Conservation (phyloP, 1,140 invertebrate species). For the Plectrocnemia conspersa region DNA sequence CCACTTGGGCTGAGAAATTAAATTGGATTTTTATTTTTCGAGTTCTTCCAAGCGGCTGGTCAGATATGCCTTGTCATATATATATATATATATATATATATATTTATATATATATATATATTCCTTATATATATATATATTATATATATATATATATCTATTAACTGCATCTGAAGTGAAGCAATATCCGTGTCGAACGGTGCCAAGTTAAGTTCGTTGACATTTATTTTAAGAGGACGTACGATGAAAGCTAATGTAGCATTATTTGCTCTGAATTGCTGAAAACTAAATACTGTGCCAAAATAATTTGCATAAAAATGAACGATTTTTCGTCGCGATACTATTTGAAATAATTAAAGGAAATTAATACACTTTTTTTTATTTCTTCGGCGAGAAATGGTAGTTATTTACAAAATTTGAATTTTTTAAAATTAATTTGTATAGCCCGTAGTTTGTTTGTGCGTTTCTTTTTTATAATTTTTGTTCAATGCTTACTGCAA, state of each 20-base stretch:
- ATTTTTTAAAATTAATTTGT: no score
- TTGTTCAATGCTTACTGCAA: no score
- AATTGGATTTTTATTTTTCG: constrained; percentile 7
- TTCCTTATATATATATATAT: no score
- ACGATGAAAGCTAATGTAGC: constrained; percentile 37
- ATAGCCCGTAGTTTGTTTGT: no score
- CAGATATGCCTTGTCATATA: constrained; percentile 31
- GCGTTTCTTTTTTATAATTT: no score
- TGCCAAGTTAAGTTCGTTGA: constrained; percentile 33
- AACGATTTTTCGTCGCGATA: no score
- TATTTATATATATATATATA: no score
- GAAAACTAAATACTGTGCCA: constrained; percentile 18
- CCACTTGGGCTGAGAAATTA: no score
- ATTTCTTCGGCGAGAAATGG: no score
- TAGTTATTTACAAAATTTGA: no score
- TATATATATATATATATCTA: constrained; percentile 38
- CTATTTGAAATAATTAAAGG: no score
- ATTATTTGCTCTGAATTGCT: constrained; percentile 37
- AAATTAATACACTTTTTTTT: no score
- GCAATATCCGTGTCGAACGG: constrained; percentile 37
- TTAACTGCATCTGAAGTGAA: constrained; percentile 37
- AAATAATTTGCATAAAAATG: constrained; percentile 3
- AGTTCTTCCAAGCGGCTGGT: constrained; percentile 20
- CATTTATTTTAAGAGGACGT: constrained; percentile 38
- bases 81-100: constrained; percentile 35